These are phyloP conservation scores for Meandrina meandrites DNA, from an alignment of 92 coral and sea anemone genomes.

Conservation along the genomic window DNA sequence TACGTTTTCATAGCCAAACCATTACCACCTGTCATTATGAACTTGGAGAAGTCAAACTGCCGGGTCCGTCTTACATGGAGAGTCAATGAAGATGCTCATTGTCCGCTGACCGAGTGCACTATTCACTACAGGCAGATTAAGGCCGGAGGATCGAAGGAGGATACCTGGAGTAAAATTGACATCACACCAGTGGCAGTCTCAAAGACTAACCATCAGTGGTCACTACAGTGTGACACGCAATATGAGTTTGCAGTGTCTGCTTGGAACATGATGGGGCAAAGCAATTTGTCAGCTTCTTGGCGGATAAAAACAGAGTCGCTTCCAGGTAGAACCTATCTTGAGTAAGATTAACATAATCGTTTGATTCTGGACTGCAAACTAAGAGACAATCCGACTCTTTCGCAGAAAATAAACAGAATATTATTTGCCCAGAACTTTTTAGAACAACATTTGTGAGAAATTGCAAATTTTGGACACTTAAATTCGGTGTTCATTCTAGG, in stretches of 20 bases:
- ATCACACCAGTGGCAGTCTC: not conserved
- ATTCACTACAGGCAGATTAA: constrained; percentile 3
- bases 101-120: not conserved
- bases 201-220: not conserved
- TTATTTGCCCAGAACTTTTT: too few species aligned
- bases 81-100: not conserved
- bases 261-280: constrained; percentile 3
- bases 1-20: not conserved
- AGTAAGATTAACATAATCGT: not conserved
- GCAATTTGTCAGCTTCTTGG: not conserved
- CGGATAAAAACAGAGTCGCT: not conserved
- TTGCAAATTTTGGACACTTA: too few species aligned
- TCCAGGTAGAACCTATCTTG: not conserved
- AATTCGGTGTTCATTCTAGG: too few species aligned
- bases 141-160: not conserved
- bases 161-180: not conserved
- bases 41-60: not conserved
- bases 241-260: constrained; percentile 10
- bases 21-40: not conserved
- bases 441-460: too few species aligned
- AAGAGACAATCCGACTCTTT: too few species aligned
- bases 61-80: not conserved
- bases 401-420: too few species aligned
- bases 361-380: not conserved
- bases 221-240: not conserved